These are phyloP conservation scores for Octopus sinensis DNA, from an alignment of 1,140 invertebrate species.

Conservation along the genomic window DNA sequence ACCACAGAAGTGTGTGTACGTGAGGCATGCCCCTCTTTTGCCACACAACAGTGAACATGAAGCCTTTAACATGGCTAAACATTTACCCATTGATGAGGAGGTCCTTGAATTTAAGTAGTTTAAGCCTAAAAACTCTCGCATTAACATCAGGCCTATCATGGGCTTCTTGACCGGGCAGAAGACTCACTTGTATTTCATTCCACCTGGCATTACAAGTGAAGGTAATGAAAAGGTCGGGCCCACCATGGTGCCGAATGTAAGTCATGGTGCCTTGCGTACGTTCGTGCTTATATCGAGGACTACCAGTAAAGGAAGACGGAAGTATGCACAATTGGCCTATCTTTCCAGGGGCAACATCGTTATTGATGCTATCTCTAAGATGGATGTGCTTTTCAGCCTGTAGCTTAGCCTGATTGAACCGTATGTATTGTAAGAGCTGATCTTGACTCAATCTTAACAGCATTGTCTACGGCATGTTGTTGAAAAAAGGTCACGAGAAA, in stretches of 20 bases:
- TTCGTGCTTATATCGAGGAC: background rate
- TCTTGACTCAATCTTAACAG: no score
- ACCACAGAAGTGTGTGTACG: background rate
- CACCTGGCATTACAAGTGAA: background rate
- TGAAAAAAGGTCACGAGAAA: no score
- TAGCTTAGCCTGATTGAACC: background rate
- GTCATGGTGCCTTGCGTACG: background rate
- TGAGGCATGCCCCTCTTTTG: background rate
- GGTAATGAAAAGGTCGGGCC: slow-evolving; percentile 3
- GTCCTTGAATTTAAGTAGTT: background rate
- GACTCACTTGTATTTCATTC: background rate
- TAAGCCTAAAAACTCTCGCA: background rate
- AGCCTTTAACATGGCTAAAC: background rate
- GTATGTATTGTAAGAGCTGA: background rate
- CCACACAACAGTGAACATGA: background rate
- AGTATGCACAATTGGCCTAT: background rate
- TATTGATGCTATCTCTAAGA: background rate
- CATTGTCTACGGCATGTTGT: no score
- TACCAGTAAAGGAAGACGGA: background rate
- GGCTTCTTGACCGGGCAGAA: background rate
- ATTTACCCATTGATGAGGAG: background rate
- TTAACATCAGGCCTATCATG: background rate
- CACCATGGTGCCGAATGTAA: background rate
- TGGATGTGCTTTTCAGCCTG: background rate
- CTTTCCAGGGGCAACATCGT: background rate